Conservation (phyloP, 1,140 invertebrate species). For the Drosophila eugracilis region DNA sequence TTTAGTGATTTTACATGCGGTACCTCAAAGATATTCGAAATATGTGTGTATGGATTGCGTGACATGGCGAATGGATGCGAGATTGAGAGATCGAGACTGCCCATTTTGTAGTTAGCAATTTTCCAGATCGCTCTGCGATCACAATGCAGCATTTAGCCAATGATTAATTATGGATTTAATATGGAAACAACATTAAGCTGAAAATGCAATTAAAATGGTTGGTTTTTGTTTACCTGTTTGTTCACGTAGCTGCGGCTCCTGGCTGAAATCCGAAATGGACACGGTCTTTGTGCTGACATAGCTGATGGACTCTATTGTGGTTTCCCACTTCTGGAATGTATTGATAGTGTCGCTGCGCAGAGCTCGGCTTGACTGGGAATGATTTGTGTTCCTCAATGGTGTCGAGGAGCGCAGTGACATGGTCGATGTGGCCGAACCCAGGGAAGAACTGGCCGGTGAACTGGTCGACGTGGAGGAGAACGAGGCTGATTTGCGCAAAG, state of each 20-base stretch:
- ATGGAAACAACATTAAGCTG: slow-evolving; percentile 20
- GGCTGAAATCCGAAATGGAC: slow-evolving; percentile 67
- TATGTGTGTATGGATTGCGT: slow-evolving; percentile 56
- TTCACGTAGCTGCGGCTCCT: slow-evolving; percentile 62
- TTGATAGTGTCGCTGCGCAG: slow-evolving; percentile 76
- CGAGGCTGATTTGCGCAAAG: slow-evolving; percentile 75
- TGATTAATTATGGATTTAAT: slow-evolving; percentile 42
- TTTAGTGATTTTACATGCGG: slow-evolving; percentile 83
- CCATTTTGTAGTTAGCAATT: slow-evolving; percentile 73
- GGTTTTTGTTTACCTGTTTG: slow-evolving; percentile 55
- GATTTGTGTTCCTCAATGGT: slow-evolving; percentile 33
- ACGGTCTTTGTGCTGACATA: slow-evolving; percentile 82
- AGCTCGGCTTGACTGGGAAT: slow-evolving; percentile 44
- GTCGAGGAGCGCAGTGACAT: slow-evolving; percentile 75
- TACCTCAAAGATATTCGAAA: slow-evolving; percentile 77
- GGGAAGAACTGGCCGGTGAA: slow-evolving; percentile 63
- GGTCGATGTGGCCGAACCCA: slow-evolving; percentile 77
- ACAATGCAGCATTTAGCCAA: slow-evolving; percentile 53
- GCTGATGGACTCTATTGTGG: slow-evolving; percentile 79
- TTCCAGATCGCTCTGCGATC: slow-evolving; percentile 66
- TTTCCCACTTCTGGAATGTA: slow-evolving; percentile 83
- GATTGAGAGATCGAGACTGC: slow-evolving; percentile 38
- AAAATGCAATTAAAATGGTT: slow-evolving; percentile 13
- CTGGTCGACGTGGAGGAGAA: slow-evolving; percentile 70
- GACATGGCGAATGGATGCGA: slow-evolving; percentile 27